These are phyloP conservation scores for Tachycineta bicolor DNA, from an alignment of 2,113 vertebrate genomes.

Conservation along the genomic window DNA sequence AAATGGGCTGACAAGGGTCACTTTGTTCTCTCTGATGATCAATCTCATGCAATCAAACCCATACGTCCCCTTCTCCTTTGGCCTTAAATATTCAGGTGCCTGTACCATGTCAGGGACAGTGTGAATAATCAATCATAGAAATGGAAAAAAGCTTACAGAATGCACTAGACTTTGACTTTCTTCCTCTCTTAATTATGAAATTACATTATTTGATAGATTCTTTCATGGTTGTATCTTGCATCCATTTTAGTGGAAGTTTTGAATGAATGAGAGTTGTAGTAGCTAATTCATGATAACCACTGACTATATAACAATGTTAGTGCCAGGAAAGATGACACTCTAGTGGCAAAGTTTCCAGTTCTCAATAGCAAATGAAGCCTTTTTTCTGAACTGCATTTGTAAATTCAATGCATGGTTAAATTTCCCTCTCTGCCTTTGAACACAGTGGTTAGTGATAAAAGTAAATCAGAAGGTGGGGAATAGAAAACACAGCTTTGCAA, in stretches of 20 bases:
- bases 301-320: not conserved
- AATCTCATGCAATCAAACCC: rapidly evolving
- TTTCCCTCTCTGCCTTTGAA: not conserved
- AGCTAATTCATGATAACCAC: not conserved
- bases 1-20: not conserved
- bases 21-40: not conserved
- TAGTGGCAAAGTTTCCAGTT: not conserved
- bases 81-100: not conserved
- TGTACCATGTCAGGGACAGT: no score
- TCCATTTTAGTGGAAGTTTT: not conserved
- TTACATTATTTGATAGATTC: not conserved
- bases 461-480: not conserved
- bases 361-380: not conserved
- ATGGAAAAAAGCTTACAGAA: not conserved
- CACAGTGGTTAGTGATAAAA: not conserved
- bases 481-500: not conserved
- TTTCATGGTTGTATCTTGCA: not conserved
- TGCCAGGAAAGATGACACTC: not conserved
- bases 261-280: not conserved
- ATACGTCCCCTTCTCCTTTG: not conserved
- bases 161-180: not conserved
- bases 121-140: not conserved
- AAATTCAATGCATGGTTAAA: not conserved
- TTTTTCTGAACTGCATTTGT: not conserved
- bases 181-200: not conserved